Evolutionary conservation across 2,113 vertebrate species (phyloP).

Genomic region (Neolamprologus hecqui): DNA sequence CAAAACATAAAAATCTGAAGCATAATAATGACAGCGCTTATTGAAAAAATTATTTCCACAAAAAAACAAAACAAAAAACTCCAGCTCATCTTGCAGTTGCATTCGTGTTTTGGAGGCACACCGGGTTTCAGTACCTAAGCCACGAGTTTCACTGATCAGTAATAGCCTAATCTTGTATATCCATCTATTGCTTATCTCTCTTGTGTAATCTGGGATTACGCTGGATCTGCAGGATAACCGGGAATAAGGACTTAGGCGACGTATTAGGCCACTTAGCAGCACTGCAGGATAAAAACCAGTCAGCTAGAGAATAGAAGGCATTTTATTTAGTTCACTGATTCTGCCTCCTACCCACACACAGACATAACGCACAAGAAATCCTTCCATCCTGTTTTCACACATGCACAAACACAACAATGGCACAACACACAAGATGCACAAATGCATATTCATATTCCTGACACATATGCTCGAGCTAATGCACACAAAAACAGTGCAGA

Average conservation of each 20-base stretch:
- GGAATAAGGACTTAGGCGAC: slow-evolving; percentile 7
- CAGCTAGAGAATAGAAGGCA: background rate
- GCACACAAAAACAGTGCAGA: background rate
- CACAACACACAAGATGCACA: background rate
- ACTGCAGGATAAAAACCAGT: background rate
- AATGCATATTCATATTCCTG: background rate
- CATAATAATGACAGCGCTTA: background rate
- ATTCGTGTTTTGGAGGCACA: background rate
- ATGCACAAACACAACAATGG: background rate
- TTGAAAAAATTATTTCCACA: background rate
- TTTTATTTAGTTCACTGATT: slow-evolving; percentile 37
- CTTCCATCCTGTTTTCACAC: background rate
- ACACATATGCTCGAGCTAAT: background rate
- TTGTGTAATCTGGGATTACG: slow-evolving; percentile 51
- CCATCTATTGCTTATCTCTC: slow-evolving; percentile 35
- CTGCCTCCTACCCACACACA: background rate
- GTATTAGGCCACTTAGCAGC: slow-evolving; percentile 42
- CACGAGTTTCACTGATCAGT: background rate
- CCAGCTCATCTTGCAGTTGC: background rate
- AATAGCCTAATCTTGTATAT: slow-evolving; percentile 27
- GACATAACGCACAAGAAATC: background rate
- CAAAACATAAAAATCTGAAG: background rate
- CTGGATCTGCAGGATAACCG: slow-evolving; percentile 26
- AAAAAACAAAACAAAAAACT: background rate
- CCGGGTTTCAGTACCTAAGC: slow-evolving; percentile 5